Evolutionary conservation across 2,113 vertebrate genomes (phyloP).

Genomic region (Electrona antarctica): DNA sequence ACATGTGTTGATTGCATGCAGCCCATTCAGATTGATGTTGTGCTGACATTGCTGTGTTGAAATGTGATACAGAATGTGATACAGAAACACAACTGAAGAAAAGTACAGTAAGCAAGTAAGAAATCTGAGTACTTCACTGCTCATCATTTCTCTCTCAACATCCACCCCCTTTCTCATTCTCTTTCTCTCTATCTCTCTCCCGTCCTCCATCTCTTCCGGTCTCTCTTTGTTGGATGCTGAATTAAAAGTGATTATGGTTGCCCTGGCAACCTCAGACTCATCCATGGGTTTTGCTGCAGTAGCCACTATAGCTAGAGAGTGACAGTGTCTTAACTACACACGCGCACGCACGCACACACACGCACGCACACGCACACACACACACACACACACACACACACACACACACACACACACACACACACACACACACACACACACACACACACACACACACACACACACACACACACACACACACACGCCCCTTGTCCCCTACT

Average conservation of each 20-base stretch:
- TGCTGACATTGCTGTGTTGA: no score
- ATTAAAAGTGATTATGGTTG: conserved; percentile 79
- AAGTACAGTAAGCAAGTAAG: no score
- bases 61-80: no score
- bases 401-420: not conserved
- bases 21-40: no score
- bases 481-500: not conserved
- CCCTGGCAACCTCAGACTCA: conserved; percentile 83
- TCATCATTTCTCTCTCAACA: conserved; percentile 13
- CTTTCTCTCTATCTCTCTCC: conserved; percentile 26
- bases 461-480: not conserved
- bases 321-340: conserved; percentile 18
- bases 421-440: conserved; percentile 6
- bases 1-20: no score
- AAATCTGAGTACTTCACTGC: no score
- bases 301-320: conserved; percentile 42
- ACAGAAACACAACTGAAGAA: no score
- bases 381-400: conserved; percentile 1
- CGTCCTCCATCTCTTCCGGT: conserved; percentile 34
- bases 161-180: not conserved
- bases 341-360: not conserved
- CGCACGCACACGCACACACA: not conserved
- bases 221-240: conserved; percentile 52
- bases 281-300: conserved; percentile 73
- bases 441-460: conserved; percentile 5